Base-by-base conservation (phyloP, 1,140 invertebrate genomes). In the Onthophagus taurus region DNA sequence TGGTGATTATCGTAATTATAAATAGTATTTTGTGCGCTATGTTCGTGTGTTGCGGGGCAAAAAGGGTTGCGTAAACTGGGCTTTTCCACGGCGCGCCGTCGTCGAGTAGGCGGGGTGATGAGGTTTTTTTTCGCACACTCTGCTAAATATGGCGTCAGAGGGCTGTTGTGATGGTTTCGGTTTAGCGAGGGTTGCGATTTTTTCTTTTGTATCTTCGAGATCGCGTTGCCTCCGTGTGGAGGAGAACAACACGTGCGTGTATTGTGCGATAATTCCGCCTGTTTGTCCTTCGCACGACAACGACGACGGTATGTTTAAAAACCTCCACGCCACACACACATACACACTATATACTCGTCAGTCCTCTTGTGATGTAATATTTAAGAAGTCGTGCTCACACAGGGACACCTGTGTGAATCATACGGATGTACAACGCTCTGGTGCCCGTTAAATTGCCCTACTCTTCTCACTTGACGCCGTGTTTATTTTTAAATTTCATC, bases 331-430 rank as follows among this genome's bases (percentile, higher is more conserved):
- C n/a, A n/a, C n/a, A n/a, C n/a, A n/a, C n/a, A n/a, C n/a, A n/a
- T 26, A 26, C 23, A 6, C n/a, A 6, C 6, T n/a, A 26, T 26
- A 26, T 26, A 6, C n/a, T n/a, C n/a, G 6, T 26, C 23, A 7
- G 23, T 26, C 23, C n/a, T 23, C 38, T 17, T 24, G 38, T 41
- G 38, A 41, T 41, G 38, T 41, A 41, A 41, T 41, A 41, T 26
- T 24, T 26, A 41, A 29, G 38, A 29, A 41, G 14, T 41, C 38
- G n/a, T 14, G 18, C 16, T 21, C 21, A 24, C 6, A 16, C 12
- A 14, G 14, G 23, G 51, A 58, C 57, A 59, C 57, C 57, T 59
- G 57, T 59, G 51, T 56, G 57, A 59, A 54, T 58, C 51, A 52
- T 43, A 37, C 31, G 35, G 31, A 38, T 23, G 31, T 24, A 31